Evolutionary conservation across 2,797 vertebrate genomes (phyloP).

Genomic region (Adrianichthys oophorus): DNA sequence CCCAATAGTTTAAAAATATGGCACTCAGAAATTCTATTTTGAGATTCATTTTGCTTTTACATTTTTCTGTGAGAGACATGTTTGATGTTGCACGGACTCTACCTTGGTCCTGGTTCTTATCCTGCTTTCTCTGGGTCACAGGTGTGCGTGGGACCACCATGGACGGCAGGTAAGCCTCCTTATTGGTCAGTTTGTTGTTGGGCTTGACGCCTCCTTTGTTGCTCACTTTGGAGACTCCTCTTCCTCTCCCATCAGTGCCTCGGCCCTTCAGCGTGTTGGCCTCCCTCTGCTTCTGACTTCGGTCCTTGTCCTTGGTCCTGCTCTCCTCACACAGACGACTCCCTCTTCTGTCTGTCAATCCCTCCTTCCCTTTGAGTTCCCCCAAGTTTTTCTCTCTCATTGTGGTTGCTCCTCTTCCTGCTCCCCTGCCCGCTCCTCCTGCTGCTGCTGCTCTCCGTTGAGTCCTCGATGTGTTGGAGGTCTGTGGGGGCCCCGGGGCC

Average conservation of each 20-base stretch:
- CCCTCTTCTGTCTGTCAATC: conserved; percentile 54
- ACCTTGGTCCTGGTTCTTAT: conserved; percentile 63
- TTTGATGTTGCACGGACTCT: neutral
- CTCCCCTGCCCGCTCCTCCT: conserved; percentile 38
- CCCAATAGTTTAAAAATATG: too few relatives aligned
- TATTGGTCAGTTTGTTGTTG: conserved; percentile 31
- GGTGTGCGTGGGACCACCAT: conserved; percentile 76
- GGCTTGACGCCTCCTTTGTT: conserved; percentile 35
- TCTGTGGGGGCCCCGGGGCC: conserved; percentile 69
- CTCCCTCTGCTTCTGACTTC: conserved; percentile 73
- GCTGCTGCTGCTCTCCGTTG: conserved; percentile 48
- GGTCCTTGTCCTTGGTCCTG: conserved; percentile 75
- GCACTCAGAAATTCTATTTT: too few relatives aligned
- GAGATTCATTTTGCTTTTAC: too few relatives aligned
- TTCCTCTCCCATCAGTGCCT: conserved; percentile 48
- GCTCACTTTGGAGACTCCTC: conserved; percentile 38
- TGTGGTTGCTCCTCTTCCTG: conserved; percentile 23
- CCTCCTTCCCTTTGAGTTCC: conserved; percentile 48
- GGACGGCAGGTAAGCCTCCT: conserved; percentile 60
- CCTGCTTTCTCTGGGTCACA: conserved; percentile 54
- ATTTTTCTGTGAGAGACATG: too few relatives aligned
- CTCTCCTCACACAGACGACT: conserved; percentile 63
- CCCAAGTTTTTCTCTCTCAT: conserved; percentile 53
- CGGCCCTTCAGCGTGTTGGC: conserved; percentile 38
- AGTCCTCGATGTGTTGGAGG: conserved; percentile 49